Percentiles rank a stretch among this genome's conserved stretches.
phyloP scores from a whole-genome alignment of 2,888 invertebrate species.

The Chloromyia formosa region DNA sequence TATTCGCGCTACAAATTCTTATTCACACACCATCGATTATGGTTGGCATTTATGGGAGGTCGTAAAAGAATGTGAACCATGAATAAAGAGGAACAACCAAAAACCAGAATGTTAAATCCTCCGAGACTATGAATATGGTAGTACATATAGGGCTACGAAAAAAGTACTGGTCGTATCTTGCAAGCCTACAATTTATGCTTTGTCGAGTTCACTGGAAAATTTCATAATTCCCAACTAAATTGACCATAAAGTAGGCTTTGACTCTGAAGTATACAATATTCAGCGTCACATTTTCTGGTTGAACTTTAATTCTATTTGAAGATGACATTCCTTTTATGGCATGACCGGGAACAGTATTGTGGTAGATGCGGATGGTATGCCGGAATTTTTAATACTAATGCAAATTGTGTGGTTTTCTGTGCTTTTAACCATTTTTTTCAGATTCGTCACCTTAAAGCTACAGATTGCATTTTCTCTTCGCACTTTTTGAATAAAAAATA shows the following conservation, averaged over 20 bases:
- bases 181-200: too few species aligned
- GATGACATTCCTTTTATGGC: neutral
- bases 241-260: conserved; percentile 49
- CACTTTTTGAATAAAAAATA: too few species aligned
- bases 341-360: neutral
- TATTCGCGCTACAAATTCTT: neutral
- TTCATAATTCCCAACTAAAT: conserved; percentile 43
- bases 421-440: too few species aligned
- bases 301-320: neutral
- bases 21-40: conserved; percentile 31
- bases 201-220: conserved; percentile 20
- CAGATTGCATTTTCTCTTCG: too few species aligned
- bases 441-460: too few species aligned
- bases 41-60: conserved; percentile 28
- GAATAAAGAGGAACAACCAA: neutral
- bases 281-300: conserved; percentile 12
- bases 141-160: neutral
- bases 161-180: too few species aligned
- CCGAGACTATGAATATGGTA: too few species aligned
- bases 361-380: neutral
- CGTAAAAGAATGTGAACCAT: conserved; percentile 9
- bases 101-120: neutral
- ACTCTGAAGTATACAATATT: conserved; percentile 2
- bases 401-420: neutral
- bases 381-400: neutral